Evolutionary conservation across 1,140 invertebrate species (phyloP).

Genomic region (Zaprionus lachaisei): DNA sequence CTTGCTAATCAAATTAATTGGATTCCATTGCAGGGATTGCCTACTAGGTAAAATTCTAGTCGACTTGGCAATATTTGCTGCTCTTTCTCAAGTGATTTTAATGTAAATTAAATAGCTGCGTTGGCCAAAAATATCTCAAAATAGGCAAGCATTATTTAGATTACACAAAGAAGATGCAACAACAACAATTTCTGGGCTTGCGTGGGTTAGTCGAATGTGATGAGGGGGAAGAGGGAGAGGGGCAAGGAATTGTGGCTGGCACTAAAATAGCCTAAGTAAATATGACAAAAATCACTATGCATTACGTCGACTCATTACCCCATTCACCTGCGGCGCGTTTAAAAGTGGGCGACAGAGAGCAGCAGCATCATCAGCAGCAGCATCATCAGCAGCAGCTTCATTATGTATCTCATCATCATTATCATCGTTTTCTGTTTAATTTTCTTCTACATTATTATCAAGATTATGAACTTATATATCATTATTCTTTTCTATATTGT

Average conservation of each 20-base stretch:
- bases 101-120: constrained; percentile 55
- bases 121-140: constrained; percentile 8
- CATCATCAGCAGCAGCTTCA: constrained; percentile 39
- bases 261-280: constrained; percentile 4
- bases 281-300: constrained; percentile 4
- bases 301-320: neutral
- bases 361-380: neutral
- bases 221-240: no score
- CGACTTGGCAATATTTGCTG: constrained; percentile 22
- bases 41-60: neutral
- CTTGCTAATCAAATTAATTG: constrained; percentile 58
- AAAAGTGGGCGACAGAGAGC: constrained; percentile 2
- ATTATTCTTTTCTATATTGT: neutral
- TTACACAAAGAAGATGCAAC: neutral
- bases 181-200: neutral
- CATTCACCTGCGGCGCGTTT: constrained; percentile 3
- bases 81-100: constrained; percentile 44
- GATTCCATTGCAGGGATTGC: constrained; percentile 55
- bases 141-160: neutral
- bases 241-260: neutral
- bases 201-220: neutral
- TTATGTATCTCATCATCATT: constrained; percentile 34
- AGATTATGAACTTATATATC: constrained; percentile 1
- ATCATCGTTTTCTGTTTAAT: neutral
- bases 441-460: neutral